A percentile compares a stretch with the other conserved stretches of the same genome.
Conservation (phyloP, 2,797 vertebrate species). For the Gobio occitaniae region DNA sequence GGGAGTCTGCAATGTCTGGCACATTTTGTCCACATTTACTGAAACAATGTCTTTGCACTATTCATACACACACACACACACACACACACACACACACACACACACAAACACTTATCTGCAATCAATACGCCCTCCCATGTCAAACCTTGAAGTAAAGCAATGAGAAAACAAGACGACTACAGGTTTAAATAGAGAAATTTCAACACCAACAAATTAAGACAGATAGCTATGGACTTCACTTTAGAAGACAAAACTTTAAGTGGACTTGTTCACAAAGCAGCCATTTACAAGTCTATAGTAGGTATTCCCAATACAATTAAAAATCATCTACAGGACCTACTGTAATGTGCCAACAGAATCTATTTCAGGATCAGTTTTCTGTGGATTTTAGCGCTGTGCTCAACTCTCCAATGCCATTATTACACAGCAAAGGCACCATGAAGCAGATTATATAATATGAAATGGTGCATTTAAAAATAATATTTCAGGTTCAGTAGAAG, state of each 20-base stretch:
- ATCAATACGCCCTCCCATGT: background rate
- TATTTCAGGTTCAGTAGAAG: background rate
- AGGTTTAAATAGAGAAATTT: background rate
- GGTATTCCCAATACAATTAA: slow-evolving; percentile 1
- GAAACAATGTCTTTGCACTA: slow-evolving; percentile 33
- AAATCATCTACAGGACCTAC: background rate
- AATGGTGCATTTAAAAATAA: background rate
- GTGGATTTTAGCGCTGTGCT: background rate
- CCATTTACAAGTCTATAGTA: background rate
- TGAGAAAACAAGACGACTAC: background rate
- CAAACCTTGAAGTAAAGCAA: slow-evolving; percentile 1
- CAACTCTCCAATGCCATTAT: background rate
- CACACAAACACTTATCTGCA: background rate
- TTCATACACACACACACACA: background rate
- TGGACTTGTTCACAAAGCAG: background rate
- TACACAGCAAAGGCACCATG: background rate
- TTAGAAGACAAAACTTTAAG: background rate
- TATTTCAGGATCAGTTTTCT: slow-evolving; percentile 1
- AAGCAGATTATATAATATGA: background rate
- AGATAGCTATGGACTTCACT: slow-evolving; percentile 2
- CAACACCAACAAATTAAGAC: slow-evolving; percentile 15
- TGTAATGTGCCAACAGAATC: background rate
- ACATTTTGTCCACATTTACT: slow-evolving; percentile 31
- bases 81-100: too few species aligned
- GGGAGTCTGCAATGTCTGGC: slow-evolving; percentile 32